Conservation (phyloP, 2,113 vertebrate genomes). For the Clarias macrocephalus region DNA sequence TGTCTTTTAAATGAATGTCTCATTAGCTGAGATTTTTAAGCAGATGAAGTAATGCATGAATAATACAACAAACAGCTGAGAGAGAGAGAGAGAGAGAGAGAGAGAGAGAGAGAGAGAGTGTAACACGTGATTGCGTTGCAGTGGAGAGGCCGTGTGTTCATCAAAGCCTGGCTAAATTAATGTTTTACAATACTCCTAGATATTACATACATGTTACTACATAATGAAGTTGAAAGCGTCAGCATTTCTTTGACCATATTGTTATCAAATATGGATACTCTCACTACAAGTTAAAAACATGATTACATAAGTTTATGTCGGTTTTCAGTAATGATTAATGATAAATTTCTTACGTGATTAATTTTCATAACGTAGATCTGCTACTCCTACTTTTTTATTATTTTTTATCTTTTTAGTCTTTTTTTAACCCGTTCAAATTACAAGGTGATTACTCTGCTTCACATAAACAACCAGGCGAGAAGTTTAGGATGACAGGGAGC, state of each 20-base stretch:
- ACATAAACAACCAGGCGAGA: conserved; percentile 13
- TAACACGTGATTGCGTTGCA: conserved; percentile 57
- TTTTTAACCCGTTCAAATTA: not conserved
- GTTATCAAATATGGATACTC: conserved; percentile 47
- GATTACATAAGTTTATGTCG: conserved; percentile 68
- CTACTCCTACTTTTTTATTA: conserved; percentile 60
- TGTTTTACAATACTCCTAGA: conserved; percentile 66
- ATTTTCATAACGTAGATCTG: conserved; percentile 39
- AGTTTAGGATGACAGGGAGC: not conserved
- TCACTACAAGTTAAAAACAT: conserved; percentile 67
- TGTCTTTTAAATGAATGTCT: conserved; percentile 51
- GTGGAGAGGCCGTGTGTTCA: conserved; percentile 57
- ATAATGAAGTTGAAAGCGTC: conserved; percentile 63
- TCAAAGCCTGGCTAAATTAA: conserved; percentile 69
- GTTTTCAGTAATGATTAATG: conserved; percentile 63
- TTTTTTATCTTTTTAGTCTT: conserved; percentile 1
- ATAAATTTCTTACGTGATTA: conserved; percentile 27
- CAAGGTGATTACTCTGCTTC: not conserved
- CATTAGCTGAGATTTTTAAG: conserved; percentile 53
- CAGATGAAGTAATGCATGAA: conserved; percentile 65
- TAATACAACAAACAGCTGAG: conserved; percentile 65
- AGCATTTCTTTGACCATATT: conserved; percentile 56
- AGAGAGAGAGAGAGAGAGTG: too few species aligned
- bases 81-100: conserved; percentile 6
- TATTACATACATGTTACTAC: conserved; percentile 49